Base-by-base conservation (phyloP, 2,797 vertebrate species). In the Amazona finschi region DNA sequence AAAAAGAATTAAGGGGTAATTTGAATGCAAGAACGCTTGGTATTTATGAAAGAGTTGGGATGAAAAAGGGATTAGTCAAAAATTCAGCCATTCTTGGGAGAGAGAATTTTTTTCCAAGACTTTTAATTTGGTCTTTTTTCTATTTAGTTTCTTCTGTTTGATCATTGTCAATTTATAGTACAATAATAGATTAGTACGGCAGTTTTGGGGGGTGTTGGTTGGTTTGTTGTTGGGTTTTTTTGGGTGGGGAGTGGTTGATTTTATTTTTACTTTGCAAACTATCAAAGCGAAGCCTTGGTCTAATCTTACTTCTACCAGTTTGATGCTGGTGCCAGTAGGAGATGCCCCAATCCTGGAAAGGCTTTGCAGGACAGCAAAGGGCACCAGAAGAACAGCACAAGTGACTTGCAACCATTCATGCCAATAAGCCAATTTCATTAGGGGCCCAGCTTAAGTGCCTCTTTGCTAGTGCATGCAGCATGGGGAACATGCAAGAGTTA, bases 141-240 rank as follows among this genome's bases (percentile, higher is more conserved):
- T 41, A 9, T 21, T 53, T 70, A 33, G 4, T 75, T 80, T 78
- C 11, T 91, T 88, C 55, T 21, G 3, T 50, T 90, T 16, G 4
- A 24, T 64, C 38, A 15, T 47, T 76, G n/a, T 50, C 33, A 61
- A 76, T 72, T 55, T n/a, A 31, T 15, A 36, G 31, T 22, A 50
- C 25, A 52, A n/a, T 28, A 69, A n/a, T 4, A 75, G 20, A 30
- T 44, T 33, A 31, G 31, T 58, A 53, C 55, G 53, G 41, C 21
- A 33, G 5, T 18, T 64, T 22, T 1, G 4, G 25, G 19, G 10
- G 1, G 1, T 30, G 6, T 3, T 62, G 25, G 24, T 58, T 58
- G 33, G 15, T 36, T 58, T 36, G 6, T 5, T 3, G 9, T 50
- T 75, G 61, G 19, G 3, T 9, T 14, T 52, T 58, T 10, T 38